Evolutionary conservation across 2,113 vertebrate species (phyloP).

Genomic region (cat (Felis catus)): F.catus_Fca126_mat1.0 CM031415.1:177807001-177807500

Average conservation of each 20-base stretch:
- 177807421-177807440: neutral
- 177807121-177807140: neutral
- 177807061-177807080: neutral
- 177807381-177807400: neutral
- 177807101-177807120: neutral
- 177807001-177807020: neutral
- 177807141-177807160: conserved; percentile 16
- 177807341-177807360: neutral
- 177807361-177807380: neutral
- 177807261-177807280: conserved; percentile 51
- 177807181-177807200: conserved; percentile 36
- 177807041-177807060: neutral
- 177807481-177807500: neutral
- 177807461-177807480: neutral
- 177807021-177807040: neutral
- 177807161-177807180: conserved; percentile 56
- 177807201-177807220: neutral
- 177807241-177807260: neutral
- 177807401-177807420: neutral
- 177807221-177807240: conserved; percentile 21
- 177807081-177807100: conserved; percentile 34
- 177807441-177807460: neutral
- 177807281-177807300: conserved; percentile 43
- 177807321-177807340: neutral
- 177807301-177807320: conserved; percentile 45